phyloP scores from a whole-genome alignment of 2,797 vertebrate genomes.

The Poecile montanus region DNA sequence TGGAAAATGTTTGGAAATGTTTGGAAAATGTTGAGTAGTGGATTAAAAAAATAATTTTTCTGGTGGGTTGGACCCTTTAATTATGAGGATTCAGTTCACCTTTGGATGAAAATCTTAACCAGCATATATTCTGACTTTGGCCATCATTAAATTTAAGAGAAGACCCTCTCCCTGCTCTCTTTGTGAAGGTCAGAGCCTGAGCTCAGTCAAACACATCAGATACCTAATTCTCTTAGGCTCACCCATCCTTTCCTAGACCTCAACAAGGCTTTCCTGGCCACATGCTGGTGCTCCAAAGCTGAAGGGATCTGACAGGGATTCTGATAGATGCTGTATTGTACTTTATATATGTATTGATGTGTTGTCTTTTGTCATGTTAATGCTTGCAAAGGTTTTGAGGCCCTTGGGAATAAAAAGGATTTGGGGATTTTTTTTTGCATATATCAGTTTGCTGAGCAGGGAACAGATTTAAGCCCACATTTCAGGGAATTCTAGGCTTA shows the following conservation, averaged over 20 bases:
- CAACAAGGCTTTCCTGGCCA: background rate
- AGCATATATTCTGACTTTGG: background rate
- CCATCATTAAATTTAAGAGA: background rate
- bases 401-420: background rate
- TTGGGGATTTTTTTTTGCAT: background rate
- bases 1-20: background rate
- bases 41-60: background rate
- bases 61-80: fast-evolving
- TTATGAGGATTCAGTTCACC: background rate
- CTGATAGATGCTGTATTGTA: background rate
- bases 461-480: background rate
- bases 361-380: background rate
- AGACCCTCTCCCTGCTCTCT: background rate
- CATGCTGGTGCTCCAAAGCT: background rate
- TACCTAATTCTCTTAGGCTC: background rate
- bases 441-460: background rate
- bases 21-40: background rate
- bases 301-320: background rate
- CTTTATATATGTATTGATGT: background rate
- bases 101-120: background rate
- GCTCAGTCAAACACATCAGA: background rate
- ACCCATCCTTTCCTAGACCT: background rate
- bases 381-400: background rate
- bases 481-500: background rate
- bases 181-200: background rate